phyloP scores from a whole-genome alignment of 92 coral and sea anemone species.

The Pocillopora grandis region DNA sequence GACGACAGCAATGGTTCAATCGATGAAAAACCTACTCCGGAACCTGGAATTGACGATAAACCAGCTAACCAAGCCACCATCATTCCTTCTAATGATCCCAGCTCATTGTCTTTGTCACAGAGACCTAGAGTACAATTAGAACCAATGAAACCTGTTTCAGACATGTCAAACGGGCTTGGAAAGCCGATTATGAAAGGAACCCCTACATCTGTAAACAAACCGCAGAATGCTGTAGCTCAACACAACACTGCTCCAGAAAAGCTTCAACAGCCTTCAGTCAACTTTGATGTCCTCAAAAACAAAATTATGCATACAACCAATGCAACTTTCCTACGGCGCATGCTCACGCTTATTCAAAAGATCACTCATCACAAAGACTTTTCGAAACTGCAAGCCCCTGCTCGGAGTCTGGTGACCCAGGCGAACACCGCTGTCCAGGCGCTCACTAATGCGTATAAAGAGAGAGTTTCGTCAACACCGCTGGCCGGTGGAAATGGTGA shows the following conservation, averaged over 20 bases:
- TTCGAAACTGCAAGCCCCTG: conserved; percentile 67
- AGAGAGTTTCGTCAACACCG: conserved; percentile 44
- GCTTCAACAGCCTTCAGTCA: conserved; percentile 45
- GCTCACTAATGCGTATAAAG: conserved; percentile 49
- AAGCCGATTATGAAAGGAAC: conserved; percentile 19
- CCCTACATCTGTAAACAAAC: conserved; percentile 18
- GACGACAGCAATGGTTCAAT: conserved; percentile 5
- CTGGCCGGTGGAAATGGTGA: neutral
- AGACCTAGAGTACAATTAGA: conserved; percentile 1
- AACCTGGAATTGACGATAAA: conserved; percentile 31
- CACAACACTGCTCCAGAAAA: neutral
- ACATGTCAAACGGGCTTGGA: neutral
- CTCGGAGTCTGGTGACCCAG: conserved; percentile 68
- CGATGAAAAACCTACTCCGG: conserved; percentile 14
- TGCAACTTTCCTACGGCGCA: conserved; percentile 74
- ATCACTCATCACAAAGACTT: conserved; percentile 89
- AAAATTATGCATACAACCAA: conserved; percentile 79
- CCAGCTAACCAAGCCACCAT: neutral
- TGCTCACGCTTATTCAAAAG: conserved; percentile 78
- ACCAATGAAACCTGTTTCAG: conserved; percentile 6
- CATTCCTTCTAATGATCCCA: neutral
- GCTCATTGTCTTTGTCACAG: neutral
- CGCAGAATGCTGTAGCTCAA: neutral
- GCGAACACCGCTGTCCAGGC: conserved; percentile 75
- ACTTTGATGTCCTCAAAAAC: conserved; percentile 74